These are phyloP conservation scores for Lagocephalus sceleratus DNA, from an alignment of 2,797 vertebrate genomes.

Conservation along the genomic window DNA sequence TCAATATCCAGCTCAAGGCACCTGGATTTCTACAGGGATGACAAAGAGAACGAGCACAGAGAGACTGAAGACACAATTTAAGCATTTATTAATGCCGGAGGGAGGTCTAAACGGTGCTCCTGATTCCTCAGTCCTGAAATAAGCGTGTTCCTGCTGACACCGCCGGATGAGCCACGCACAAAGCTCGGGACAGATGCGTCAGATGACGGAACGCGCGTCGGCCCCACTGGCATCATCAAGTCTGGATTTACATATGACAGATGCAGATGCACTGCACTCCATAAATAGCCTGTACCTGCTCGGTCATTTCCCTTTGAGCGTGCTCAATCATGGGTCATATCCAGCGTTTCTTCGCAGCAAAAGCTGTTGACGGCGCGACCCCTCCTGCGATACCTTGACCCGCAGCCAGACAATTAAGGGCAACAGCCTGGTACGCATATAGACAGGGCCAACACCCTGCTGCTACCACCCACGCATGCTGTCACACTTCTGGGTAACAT, in stretches of 20 bases:
- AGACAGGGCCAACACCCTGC: slow-evolving; percentile 38
- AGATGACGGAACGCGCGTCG: slow-evolving; percentile 32
- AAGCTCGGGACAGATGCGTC: slow-evolving; percentile 32
- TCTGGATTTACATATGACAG: slow-evolving; percentile 40
- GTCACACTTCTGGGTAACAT: slow-evolving; percentile 32
- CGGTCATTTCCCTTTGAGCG: not conserved
- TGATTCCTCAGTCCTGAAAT: slow-evolving; percentile 21
- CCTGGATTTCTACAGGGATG: slow-evolving; percentile 40
- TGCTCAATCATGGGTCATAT: not conserved
- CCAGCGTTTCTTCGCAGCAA: not conserved
- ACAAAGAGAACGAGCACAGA: slow-evolving; percentile 31
- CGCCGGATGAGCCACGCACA: slow-evolving; percentile 18
- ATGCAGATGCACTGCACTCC: not conserved
- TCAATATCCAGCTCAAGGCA: slow-evolving; percentile 22
- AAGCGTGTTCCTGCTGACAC: slow-evolving; percentile 26
- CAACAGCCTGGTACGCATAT: slow-evolving; percentile 39
- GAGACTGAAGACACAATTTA: slow-evolving; percentile 39
- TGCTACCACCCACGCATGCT: slow-evolving; percentile 41
- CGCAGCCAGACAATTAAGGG: slow-evolving; percentile 49
- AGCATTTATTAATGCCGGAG: slow-evolving; percentile 36
- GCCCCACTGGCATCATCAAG: slow-evolving; percentile 25
- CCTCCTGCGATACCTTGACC: slow-evolving; percentile 37
- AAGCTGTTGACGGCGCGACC: slow-evolving; percentile 14
- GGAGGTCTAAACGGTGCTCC: slow-evolving; percentile 34
- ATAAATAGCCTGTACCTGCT: slow-evolving; percentile 6